Conservation (phyloP, 1,140 invertebrate genomes). For the Formica selysi region DNA sequence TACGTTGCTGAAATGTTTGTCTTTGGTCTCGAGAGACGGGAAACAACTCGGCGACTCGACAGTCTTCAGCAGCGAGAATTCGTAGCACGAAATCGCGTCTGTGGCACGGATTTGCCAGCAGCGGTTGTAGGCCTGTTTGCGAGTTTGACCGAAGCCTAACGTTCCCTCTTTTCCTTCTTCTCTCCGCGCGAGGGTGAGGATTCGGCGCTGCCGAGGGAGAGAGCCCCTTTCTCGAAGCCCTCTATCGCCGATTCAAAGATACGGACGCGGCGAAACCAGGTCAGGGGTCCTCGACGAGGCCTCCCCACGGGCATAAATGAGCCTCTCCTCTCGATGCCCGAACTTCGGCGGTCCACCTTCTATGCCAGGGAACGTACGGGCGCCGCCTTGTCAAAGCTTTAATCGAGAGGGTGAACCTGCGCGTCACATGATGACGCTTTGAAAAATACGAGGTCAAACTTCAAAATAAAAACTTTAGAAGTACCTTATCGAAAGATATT, state of each 20-base stretch:
- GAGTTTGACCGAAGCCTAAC: constrained; percentile 28
- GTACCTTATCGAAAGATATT: not conserved
- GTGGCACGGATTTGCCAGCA: constrained; percentile 9
- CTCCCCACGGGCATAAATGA: constrained; percentile 37
- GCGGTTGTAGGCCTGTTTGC: constrained; percentile 5
- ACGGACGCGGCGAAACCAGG: constrained; percentile 39
- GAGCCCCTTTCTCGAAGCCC: not conserved
- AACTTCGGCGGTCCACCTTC: constrained; percentile 25
- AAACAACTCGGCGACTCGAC: not conserved
- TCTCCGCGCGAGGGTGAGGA: not conserved
- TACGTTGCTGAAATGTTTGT: constrained; percentile 41
- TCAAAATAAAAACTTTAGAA: constrained; percentile 6
- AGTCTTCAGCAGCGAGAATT: not conserved
- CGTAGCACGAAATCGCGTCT: constrained; percentile 4
- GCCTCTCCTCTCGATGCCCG: constrained; percentile 42
- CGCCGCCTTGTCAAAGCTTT: constrained; percentile 35
- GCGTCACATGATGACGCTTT: not conserved
- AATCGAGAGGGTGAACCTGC: constrained; percentile 16
- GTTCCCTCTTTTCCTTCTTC: not conserved
- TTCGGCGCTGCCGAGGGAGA: not conserved
- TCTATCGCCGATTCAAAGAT: constrained; percentile 49
- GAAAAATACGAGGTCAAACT: constrained; percentile 24
- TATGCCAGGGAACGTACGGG: not conserved
- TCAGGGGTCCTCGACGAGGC: constrained; percentile 48
- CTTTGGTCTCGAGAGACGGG: not conserved